Evolutionary conservation across 2,797 vertebrate genomes (phyloP).

Genomic region (Tapera naevia): DNA sequence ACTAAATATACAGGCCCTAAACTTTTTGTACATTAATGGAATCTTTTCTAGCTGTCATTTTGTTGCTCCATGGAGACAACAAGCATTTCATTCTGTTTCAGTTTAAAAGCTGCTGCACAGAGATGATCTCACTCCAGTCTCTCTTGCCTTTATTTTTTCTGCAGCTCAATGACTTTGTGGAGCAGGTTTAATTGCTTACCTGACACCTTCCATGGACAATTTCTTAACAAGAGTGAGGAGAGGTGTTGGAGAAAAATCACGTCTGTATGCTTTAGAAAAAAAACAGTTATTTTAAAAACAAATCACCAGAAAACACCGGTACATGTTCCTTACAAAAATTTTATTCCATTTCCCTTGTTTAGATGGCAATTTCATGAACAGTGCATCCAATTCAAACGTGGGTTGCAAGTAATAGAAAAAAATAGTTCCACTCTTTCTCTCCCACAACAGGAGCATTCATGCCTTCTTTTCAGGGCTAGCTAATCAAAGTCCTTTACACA

Average conservation of each 20-base stretch:
- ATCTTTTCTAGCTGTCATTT: background rate
- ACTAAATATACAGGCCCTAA: background rate
- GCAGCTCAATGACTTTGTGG: background rate
- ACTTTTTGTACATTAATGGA: background rate
- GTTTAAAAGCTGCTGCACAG: background rate
- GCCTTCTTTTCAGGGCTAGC: background rate
- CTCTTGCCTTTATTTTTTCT: background rate
- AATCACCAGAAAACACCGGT: background rate
- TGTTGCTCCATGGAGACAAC: background rate
- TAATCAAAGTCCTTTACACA: background rate
- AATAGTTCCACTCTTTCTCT: background rate
- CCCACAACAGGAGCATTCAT: accelerated
- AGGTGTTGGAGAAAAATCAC: background rate
- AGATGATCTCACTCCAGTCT: background rate
- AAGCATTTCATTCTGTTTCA: background rate
- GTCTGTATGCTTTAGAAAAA: background rate
- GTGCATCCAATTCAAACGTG: background rate
- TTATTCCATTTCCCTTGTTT: background rate
- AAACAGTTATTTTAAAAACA: background rate
- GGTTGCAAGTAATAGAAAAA: background rate
- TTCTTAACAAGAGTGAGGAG: background rate
- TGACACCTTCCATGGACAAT: background rate
- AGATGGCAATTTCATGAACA: background rate
- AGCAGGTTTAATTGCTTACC: background rate
- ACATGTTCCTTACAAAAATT: background rate